Conservation (phyloP, 2,888 invertebrate species). For the Andrena haemorrhoa region DNA sequence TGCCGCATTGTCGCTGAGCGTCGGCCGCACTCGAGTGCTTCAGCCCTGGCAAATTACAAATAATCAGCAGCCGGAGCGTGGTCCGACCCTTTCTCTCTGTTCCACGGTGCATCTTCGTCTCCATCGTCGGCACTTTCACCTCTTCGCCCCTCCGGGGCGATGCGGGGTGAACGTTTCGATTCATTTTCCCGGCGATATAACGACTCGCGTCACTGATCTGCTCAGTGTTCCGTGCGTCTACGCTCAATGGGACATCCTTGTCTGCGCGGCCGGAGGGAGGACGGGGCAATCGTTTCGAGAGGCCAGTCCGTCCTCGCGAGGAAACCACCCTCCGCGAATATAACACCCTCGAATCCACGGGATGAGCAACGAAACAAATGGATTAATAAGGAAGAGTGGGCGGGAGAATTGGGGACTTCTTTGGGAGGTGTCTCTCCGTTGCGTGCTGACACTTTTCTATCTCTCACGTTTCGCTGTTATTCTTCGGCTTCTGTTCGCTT, state of each 20-base stretch:
- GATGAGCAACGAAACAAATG: constrained; percentile 12
- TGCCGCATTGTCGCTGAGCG: constrained; percentile 76
- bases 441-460: neutral
- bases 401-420: constrained; percentile 8
- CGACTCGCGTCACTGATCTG: constrained; percentile 73
- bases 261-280: neutral
- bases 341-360: neutral
- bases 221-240: constrained; percentile 56
- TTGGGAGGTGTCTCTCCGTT: neutral
- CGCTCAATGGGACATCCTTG: constrained; percentile 51
- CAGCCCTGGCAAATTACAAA: constrained; percentile 79
- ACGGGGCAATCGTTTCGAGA: constrained; percentile 49
- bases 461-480: too few species aligned
- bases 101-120: constrained; percentile 44
- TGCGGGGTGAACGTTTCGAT: constrained; percentile 70
- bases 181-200: constrained; percentile 73
- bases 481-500: too few species aligned
- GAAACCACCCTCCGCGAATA: neutral
- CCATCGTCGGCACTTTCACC: constrained; percentile 38
- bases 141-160: constrained; percentile 14
- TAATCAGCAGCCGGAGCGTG: constrained; percentile 73
- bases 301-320: constrained; percentile 11
- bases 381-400: constrained; percentile 11
- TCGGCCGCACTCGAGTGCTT: constrained; percentile 77
- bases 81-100: constrained; percentile 33